Conservation (phyloP, 2,888 invertebrate genomes). For the Lycophotia porphyrea region DNA sequence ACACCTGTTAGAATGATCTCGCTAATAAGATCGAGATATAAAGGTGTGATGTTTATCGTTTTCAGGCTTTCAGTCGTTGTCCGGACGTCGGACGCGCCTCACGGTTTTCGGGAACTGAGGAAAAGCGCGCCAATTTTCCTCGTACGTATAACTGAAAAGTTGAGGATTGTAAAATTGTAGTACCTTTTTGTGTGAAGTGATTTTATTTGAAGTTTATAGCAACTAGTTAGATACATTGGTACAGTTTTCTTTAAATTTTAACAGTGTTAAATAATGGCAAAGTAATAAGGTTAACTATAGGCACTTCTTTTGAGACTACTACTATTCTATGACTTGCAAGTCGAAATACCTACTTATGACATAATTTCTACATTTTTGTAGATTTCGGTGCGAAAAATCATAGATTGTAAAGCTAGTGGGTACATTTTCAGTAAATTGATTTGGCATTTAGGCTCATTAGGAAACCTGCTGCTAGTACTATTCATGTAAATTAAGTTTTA, state of each 20-base stretch:
- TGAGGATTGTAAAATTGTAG: neutral
- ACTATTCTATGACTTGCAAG: neutral
- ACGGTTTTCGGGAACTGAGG: constrained; percentile 70
- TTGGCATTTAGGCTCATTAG: constrained; percentile 13
- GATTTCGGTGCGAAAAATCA: neutral
- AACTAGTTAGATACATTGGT: neutral
- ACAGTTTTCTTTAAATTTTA: neutral
- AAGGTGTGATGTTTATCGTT: constrained; percentile 63
- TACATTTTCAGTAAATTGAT: constrained; percentile 33
- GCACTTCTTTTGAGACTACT: neutral
- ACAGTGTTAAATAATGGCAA: neutral
- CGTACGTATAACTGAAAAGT: constrained; percentile 39
- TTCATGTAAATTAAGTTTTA: neutral
- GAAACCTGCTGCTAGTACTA: neutral
- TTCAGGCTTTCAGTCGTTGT: constrained; percentile 79
- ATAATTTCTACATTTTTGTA: neutral
- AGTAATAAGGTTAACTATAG: neutral
- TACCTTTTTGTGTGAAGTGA: constrained; percentile 24
- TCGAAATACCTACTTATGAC: neutral
- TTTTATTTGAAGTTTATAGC: neutral
- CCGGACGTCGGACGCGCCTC: constrained; percentile 70
- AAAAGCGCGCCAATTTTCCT: constrained; percentile 68
- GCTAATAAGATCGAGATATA: constrained; percentile 56
- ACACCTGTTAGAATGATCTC: constrained; percentile 50
- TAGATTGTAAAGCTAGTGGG: constrained; percentile 3